Base-by-base conservation (phyloP, 1,140 invertebrate genomes). In the Lasioglossum albipes region DNA sequence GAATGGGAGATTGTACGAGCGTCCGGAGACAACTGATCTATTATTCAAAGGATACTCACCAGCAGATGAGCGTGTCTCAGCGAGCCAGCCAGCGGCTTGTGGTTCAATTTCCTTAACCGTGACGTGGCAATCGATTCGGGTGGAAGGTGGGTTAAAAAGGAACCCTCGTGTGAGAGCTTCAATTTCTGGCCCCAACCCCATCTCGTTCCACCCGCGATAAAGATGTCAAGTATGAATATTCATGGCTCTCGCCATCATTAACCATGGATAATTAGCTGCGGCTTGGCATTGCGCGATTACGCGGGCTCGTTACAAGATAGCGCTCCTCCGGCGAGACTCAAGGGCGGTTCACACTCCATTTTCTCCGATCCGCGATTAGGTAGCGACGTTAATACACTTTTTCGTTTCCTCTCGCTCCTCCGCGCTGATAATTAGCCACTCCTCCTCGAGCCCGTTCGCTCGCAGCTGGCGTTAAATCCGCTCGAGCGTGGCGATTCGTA, bases 171-270 rank as follows among this genome's bases (percentile, higher is more conserved):
- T 10, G 36, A 49, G 42, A 31, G 52, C 49, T 73, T 31, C 49
- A 79, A 79, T 79, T 79, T 79, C 45, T 59, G 27, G 31, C 0
- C 2, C 20, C 7, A 2, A 20, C 20, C 57, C 18, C 57, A 0
- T 18, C 20, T 4, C 52, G 13, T 16, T 6, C 52, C 52, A 6
- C 3, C 52, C 7, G n/a, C 22, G 62, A 73, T 74, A 79, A 79
- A 79, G 22, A 54, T 74, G 77, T 79, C 77, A 74, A 74, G 77
- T 79, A 74, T 73, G 71, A 79, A 79, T 79, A 74, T 79, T 79
- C 77, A 74, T 79, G 49, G 62, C 71, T 66, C 71, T 79, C 52
- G 71, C 70, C 70, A 64, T 70, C 77, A 59, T 79, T 79, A 57
- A 74, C 42, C 31, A 62, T 61, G 31, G 77, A 79, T 79, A 79